A percentile compares a stretch with the other conserved stretches of the same genome.
phyloP scores from a whole-genome alignment of 1,140 invertebrate genomes.

The Calephelis nemesis region DNA sequence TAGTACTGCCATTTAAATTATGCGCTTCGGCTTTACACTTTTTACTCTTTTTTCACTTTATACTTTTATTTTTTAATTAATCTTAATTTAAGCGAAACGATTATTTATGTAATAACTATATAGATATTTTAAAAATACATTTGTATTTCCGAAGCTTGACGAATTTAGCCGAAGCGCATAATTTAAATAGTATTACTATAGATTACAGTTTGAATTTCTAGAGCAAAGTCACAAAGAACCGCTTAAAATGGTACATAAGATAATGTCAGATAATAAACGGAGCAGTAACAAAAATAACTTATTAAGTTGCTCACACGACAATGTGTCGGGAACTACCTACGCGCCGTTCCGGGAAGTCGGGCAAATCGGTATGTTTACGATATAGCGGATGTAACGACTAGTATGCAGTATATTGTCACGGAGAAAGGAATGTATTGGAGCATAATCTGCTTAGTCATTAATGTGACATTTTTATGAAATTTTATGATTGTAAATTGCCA shows the following conservation, averaged over 20 bases:
- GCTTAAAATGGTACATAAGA: neutral
- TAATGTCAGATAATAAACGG: neutral
- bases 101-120: no score
- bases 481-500: no score
- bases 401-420: conserved; percentile 57
- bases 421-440: conserved; percentile 42
- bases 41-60: no score
- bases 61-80: no score
- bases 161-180: no score
- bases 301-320: conserved; percentile 45
- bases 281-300: conserved; percentile 20
- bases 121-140: no score
- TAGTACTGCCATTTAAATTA: no score
- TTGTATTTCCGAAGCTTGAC: no score
- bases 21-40: no score
- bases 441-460: conserved; percentile 31
- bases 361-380: conserved; percentile 66
- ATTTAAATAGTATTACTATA: no score
- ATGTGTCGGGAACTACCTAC: conserved; percentile 59
- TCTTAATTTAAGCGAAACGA: no score
- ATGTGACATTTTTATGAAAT: neutral
- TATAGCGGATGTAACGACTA: conserved; percentile 65
- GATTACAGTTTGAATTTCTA: no score
- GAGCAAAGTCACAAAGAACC: neutral
- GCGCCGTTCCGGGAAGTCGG: conserved; percentile 67